Evolutionary conservation across 2,797 vertebrate species (phyloP).

Genomic region (Neosalanx taihuensis): DNA sequence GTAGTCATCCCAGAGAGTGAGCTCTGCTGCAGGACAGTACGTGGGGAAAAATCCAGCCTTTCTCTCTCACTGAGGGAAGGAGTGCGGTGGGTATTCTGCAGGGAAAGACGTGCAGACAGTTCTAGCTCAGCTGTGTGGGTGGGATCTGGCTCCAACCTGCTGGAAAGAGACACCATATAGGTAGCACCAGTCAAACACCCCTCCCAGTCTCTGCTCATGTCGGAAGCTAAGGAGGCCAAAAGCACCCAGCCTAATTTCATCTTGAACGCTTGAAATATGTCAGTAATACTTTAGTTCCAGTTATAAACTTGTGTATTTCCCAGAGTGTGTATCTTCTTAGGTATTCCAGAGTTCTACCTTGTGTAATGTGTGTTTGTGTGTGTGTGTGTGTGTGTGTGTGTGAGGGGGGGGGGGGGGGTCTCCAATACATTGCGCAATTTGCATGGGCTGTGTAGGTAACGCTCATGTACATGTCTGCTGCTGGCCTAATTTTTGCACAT

Average conservation of each 20-base stretch:
- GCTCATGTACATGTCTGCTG: slow-evolving; percentile 38
- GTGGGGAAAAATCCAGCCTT: neutral
- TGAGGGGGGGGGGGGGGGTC: neutral
- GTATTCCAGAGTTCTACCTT: too few relatives aligned
- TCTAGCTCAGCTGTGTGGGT: neutral
- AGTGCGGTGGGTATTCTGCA: neutral
- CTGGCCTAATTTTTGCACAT: slow-evolving; percentile 53
- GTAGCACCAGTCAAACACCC: neutral
- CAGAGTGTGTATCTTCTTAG: too few relatives aligned
- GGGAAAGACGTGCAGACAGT: neutral
- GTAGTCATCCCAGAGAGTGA: neutral
- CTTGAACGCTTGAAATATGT: too few relatives aligned
- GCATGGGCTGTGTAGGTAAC: neutral
- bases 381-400: neutral
- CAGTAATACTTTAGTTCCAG: too few relatives aligned
- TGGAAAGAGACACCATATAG: neutral
- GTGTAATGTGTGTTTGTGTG: neutral
- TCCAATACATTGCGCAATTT: neutral
- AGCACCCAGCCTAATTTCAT: too few relatives aligned
- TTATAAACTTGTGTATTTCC: too few relatives aligned
- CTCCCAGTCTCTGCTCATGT: neutral
- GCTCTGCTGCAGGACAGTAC: neutral
- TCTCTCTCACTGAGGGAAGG: neutral
- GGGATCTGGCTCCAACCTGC: neutral
- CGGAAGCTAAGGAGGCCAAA: too few relatives aligned